Evolutionary conservation across 1,140 invertebrate species (phyloP), one percentile per base, ranked within the genome.

Genomic region (Mycetomoellerius zeteki): DNA sequence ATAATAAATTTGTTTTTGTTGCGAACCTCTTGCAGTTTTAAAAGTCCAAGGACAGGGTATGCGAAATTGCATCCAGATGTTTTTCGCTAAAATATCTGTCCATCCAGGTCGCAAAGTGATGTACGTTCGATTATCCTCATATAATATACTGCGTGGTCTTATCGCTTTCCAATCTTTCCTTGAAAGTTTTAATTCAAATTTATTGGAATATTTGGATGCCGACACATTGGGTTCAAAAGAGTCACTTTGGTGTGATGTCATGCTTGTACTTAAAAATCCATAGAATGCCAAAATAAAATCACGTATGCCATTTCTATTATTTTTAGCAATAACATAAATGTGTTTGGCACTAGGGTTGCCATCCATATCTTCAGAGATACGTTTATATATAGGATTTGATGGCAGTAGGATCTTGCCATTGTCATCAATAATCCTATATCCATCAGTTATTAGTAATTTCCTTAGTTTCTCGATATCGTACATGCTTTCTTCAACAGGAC

Each of bases 1-100:
- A 27, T 27, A 27, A 27, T 27, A 27, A 27, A 27, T 27, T 27
- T 27, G 27, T 27, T 27, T 27, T 27, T 27, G 27, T 27, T 27
- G 27, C 27, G 27, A 27, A 27, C 27, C 27, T 27, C 27, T 33
- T 33, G 33, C 33, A 33, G 33, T 33, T 33, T 33, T 33, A 10
- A 64, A 64, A 33, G 16, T 64, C 64, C 50, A 67, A 4, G 64
- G 64, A 19, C 33, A 67, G 4, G 33, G 33, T 43, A 67, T 7
- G n/a, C 33, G 33, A 67, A 67, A 67, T 67, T 67, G 64, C 19
- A 67, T 67, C 64, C n/a, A 50, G 10, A 43, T 43, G 43, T 43
- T 67, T 21, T 7, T 43, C n/a, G 33, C 19, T 19, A 67, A 43
- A 4, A 67, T 67, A 21, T 37, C n/a, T 7, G 5, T 67, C n/a